Evolutionary conservation across 2,113 vertebrate genomes (phyloP).

Genomic region (Alexandromys fortis): DNA sequence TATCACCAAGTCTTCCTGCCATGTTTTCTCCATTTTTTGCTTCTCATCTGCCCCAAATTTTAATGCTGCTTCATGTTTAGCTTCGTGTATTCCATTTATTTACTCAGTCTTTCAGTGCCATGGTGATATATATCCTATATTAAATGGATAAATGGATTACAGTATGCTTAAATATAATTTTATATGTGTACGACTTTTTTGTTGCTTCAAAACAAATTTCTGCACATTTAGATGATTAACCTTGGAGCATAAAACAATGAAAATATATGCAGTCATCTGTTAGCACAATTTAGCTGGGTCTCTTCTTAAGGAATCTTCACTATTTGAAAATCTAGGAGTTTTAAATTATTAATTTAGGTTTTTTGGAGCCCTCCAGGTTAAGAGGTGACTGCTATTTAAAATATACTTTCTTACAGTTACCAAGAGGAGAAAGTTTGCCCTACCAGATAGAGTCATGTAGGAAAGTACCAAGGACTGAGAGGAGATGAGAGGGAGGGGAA

Average conservation of each 20-base stretch:
- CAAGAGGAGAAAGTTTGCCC: not conserved
- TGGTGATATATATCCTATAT: not conserved
- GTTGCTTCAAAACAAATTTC: not conserved
- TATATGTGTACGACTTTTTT: not conserved
- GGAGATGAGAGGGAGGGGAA: not conserved
- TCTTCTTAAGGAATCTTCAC: not conserved
- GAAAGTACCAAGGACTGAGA: not conserved
- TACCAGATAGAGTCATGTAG: not conserved
- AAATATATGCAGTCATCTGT: slow-evolving; percentile 29
- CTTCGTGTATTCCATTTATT: not conserved
- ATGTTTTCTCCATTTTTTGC: not conserved
- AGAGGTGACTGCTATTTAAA: not conserved
- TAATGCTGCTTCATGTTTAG: slow-evolving; percentile 12
- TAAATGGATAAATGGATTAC: not conserved
- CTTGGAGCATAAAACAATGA: slow-evolving; percentile 15
- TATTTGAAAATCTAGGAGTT: slow-evolving; percentile 35
- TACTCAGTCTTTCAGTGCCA: not conserved
- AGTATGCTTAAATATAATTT: slow-evolving; percentile 47
- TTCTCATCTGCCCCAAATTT: slow-evolving; percentile 11
- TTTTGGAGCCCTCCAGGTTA: not conserved
- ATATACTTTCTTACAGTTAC: not conserved
- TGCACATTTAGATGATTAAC: not conserved
- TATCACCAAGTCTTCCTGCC: not conserved
- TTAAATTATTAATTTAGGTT: not conserved
- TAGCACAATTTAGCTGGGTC: not conserved